Conservation (phyloP, 2,888 invertebrate species). For the Teleiodes luculella region DNA sequence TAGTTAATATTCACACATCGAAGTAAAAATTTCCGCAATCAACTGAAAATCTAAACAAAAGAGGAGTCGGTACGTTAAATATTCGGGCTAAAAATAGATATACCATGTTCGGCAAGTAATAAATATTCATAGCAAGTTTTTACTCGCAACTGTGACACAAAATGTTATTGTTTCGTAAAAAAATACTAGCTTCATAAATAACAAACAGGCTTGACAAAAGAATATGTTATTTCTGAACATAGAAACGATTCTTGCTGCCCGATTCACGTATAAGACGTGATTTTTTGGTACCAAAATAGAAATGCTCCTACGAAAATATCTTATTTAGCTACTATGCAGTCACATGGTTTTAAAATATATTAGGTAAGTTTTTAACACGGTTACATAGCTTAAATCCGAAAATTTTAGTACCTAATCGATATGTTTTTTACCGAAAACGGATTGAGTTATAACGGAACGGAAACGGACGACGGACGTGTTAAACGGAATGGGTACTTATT, state of each 20-base stretch:
- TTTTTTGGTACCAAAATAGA: too few species aligned
- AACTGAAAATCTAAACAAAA: neutral
- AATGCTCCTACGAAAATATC: too few species aligned
- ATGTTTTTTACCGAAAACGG: too few species aligned
- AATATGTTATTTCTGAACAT: constrained; percentile 51
- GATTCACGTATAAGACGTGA: constrained; percentile 9
- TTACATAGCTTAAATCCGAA: too few species aligned
- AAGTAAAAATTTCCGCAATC: neutral
- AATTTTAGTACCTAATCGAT: too few species aligned
- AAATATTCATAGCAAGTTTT: constrained; percentile 65
- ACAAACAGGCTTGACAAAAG: constrained; percentile 58
- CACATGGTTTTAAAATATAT: too few species aligned
- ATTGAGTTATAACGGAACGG: too few species aligned
- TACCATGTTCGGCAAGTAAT: constrained; percentile 24
- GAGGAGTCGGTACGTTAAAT: neutral
- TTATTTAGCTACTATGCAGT: too few species aligned
- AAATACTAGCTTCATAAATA: constrained; percentile 63
- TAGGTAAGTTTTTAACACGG: too few species aligned
- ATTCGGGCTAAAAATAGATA: neutral
- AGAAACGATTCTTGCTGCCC: constrained; percentile 5
- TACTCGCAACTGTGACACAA: constrained; percentile 69
- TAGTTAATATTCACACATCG: too few species aligned
- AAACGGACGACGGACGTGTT: too few species aligned
- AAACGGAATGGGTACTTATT: too few species aligned
- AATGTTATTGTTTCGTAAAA: constrained; percentile 62